Percentiles rank a stretch among this genome's conserved stretches.
Evolutionary conservation across 1,140 invertebrate species (phyloP).

Genomic region (Aphelenchoides avenae): DNA sequence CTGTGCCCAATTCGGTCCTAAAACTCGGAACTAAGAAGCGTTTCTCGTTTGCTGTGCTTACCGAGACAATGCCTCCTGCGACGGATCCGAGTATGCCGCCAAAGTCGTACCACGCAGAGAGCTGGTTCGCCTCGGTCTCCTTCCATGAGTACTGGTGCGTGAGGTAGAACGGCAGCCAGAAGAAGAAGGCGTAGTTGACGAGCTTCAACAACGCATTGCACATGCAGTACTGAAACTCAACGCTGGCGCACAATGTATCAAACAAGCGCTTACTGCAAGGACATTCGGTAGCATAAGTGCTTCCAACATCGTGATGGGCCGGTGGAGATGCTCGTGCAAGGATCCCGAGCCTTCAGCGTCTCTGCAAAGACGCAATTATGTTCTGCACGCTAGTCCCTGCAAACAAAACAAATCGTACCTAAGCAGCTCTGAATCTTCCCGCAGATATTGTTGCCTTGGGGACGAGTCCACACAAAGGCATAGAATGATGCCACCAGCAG

Average conservation of each 20-base stretch:
- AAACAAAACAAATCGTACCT: too few relatives aligned
- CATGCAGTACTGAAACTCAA: conserved; percentile 62
- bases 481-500: conserved; percentile 60
- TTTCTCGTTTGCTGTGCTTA: too few relatives aligned
- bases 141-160: conserved; percentile 59
- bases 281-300: conserved; percentile 63
- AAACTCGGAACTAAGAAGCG: too few relatives aligned
- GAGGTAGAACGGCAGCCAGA: conserved; percentile 65
- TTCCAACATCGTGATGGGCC: conserved; percentile 58
- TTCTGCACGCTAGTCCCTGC: conserved; percentile 2
- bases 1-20: conserved; percentile 46
- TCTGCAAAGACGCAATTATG: not conserved
- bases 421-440: too few relatives aligned
- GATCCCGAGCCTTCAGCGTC: not conserved
- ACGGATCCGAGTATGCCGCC: conserved; percentile 63
- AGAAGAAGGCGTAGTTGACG: conserved; percentile 65
- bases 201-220: conserved; percentile 64
- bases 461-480: conserved; percentile 60
- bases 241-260: not conserved
- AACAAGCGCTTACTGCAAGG: conserved; percentile 54
- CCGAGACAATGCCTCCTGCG: conserved; percentile 51
- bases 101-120: conserved; percentile 64
- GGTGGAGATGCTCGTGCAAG: conserved; percentile 16
- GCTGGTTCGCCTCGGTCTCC: conserved; percentile 61
- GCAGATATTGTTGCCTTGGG: too few relatives aligned